A percentile compares a stretch with the other conserved stretches of the same genome.
These are phyloP conservation scores for Mesorhabditis spiculigera DNA, from an alignment of 2,888 invertebrate genomes.

Conservation along the genomic window DNA sequence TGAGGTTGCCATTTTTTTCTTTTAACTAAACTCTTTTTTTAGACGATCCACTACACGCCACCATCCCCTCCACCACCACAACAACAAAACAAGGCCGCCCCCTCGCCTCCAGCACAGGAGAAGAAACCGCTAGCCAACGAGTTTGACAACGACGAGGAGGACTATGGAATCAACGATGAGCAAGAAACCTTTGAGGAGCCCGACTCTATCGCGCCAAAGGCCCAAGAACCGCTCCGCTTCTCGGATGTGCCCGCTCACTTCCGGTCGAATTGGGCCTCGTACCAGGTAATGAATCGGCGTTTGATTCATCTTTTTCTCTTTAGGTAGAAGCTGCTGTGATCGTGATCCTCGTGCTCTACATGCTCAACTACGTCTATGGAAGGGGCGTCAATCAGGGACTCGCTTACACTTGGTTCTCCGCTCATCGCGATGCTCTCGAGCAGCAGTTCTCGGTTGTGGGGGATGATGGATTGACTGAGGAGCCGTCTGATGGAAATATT, in stretches of 20 bases:
- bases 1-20: too few relatives aligned
- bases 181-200: conserved; percentile 23
- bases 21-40: too few relatives aligned
- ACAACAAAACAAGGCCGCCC: too few relatives aligned
- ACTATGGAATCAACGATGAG: conserved; percentile 15
- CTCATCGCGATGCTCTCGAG: conserved; percentile 78
- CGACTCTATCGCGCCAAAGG: conserved; percentile 14
- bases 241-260: conserved; percentile 70
- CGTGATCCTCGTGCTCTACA: conserved; percentile 80
- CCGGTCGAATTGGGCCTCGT: conserved; percentile 90
- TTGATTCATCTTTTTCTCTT: too few relatives aligned
- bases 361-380: conserved; percentile 61
- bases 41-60: too few relatives aligned
- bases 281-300: too few relatives aligned
- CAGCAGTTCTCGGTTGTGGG: conserved; percentile 81
- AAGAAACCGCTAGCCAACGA: conserved; percentile 13
- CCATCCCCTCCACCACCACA: too few relatives aligned
- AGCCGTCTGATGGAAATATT: conserved; percentile 19
- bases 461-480: conserved; percentile 37
- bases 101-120: background rate
- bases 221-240: conserved; percentile 12
- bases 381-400: conserved; percentile 67
- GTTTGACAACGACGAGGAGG: conserved; percentile 26
- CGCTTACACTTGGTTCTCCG: conserved; percentile 80
- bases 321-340: conserved; percentile 81